Base-by-base conservation (phyloP, 2,888 invertebrate species). In the Artemia sinica region DNA sequence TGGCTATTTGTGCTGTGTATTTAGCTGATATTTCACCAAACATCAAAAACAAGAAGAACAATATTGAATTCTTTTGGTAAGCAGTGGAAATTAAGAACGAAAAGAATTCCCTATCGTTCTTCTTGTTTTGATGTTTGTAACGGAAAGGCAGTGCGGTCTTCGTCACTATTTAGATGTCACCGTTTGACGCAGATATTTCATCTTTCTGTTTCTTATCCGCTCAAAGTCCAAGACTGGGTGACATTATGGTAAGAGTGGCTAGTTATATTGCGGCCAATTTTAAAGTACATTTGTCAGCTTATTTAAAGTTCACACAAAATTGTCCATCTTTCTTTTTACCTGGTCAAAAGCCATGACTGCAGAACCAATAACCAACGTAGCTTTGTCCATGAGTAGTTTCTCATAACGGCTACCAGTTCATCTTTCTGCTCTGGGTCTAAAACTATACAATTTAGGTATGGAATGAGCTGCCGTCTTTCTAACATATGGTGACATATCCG, bases 271-370 rank as follows among this genome's bases (percentile, higher is more conserved):
- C 49, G 41, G 14, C 51, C 8, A 18, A 10, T 18, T 63, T 9
- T 58, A 28, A 8, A 3, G 41, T 41, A 6, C 5, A 41, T 41
- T 41, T 41, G 3, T 5, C 41, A 52, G 58, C 9, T 58, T n/a
- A 58, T 18, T 6, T 50, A 68, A 0, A 18, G 48, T 41, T 41
- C 41, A 41, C 18, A 71, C 14, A 63, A 14, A 49, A 66, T 67
- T 65, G 18, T 63, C 12, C 10, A 50, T 41, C n/a, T n/a, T 13
- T 8, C 51, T 13, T 50, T 11, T 58, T 71, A 83, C 81, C 82
- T 97, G 95, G 73, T 93, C 92, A 79, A 97, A 98, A 2, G 98
- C 97, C 89, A 97, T 96, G 0, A 98, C 96, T 0, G 97, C 98
- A 8, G 96, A 96, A 0, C 98, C 98, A 41, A 97, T 91, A 0